Evolutionary conservation across 2,888 invertebrate species (phyloP), one percentile per base, ranked within the genome.

Genomic region (Sphinx pinastri): DNA sequence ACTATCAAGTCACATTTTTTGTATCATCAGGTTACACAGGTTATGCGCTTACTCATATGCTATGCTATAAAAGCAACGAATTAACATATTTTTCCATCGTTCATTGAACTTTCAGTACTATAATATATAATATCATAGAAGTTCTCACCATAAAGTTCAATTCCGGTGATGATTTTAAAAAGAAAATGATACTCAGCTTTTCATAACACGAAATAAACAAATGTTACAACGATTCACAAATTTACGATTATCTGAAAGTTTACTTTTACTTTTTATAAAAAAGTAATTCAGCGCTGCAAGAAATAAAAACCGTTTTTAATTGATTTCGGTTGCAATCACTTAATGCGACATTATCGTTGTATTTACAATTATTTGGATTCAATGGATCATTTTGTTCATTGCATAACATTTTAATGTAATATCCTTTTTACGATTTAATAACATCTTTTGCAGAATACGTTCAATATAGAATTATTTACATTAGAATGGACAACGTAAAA

Each of bases 251-350:
- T 7, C 49, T 25, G 63, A 47, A 60, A 63, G 49, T 49, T 49
- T 47, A 12, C 63, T 63, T 49, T 63, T 63, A 63, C 63, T 49
- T 25, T 13, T 49, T 47, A 49, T 16, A 38, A 25, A 25, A 16
- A 63, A 63, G 49, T 6, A 49, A 63, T 6, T 63, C 13, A 63
- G 49, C 49, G 19, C 19, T 63, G 49, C 13, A 49, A 25, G 25
- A 2, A 25, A 63, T 47, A 60, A 63, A 63, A 49, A 49, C 49
- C 8, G 19, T 49, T 19, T 63, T 63, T 63, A 49, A 63, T 63
- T 63, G 19, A 63, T 63, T 19, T 19, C 16, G 19, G 49, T 47
- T 47, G 13, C 19, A 63, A 49, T 49, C 13, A 8, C 13, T 63
- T 63, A 47, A 47, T 47, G 47, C 47, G 49, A 63, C 19, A 49